Percentiles rank a stretch among this genome's conserved stretches.
These are phyloP conservation scores for Dynastes grantii DNA, from an alignment of 2,888 invertebrate genomes.

Conservation along the genomic window DNA sequence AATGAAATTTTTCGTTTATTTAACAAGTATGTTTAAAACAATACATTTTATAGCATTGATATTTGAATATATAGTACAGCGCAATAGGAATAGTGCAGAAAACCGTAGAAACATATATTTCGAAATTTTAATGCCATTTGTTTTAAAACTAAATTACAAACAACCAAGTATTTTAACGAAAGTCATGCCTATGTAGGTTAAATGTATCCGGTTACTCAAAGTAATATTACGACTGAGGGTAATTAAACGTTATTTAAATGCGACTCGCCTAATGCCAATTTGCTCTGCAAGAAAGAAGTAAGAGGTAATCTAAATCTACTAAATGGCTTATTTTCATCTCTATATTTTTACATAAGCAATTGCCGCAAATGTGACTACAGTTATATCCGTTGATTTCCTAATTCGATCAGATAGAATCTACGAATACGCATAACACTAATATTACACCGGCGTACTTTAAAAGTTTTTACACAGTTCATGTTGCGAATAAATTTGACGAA, in stretches of 20 bases:
- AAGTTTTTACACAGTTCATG: background rate
- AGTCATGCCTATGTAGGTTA: slow-evolving; percentile 29
- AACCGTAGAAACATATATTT: background rate
- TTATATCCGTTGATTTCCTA: slow-evolving; percentile 37
- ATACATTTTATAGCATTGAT: too few species aligned
- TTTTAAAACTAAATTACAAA: too few species aligned
- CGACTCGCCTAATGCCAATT: slow-evolving; percentile 12
- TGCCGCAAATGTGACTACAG: slow-evolving; percentile 9
- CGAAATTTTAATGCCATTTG: too few species aligned
- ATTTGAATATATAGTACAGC: too few species aligned
- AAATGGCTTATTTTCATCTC: slow-evolving; percentile 17
- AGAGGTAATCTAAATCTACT: slow-evolving; percentile 29
- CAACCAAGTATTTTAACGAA: slow-evolving; percentile 24
- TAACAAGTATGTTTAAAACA: too few species aligned
- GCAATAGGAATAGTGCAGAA: too few species aligned
- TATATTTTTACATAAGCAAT: slow-evolving; percentile 31
- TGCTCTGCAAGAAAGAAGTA: slow-evolving; percentile 18
- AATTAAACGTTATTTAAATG: slow-evolving; percentile 24
- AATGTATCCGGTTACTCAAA: slow-evolving; percentile 27
- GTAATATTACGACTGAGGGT: slow-evolving; percentile 14
- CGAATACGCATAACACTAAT: background rate
- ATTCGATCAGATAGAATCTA: background rate
- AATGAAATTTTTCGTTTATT: too few species aligned
- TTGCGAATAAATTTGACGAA: slow-evolving; percentile 27
- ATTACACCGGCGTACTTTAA: background rate